phyloP scores from a whole-genome alignment of 2,113 vertebrate genomes.

The Ailuropoda melanoleuca region DNA sequence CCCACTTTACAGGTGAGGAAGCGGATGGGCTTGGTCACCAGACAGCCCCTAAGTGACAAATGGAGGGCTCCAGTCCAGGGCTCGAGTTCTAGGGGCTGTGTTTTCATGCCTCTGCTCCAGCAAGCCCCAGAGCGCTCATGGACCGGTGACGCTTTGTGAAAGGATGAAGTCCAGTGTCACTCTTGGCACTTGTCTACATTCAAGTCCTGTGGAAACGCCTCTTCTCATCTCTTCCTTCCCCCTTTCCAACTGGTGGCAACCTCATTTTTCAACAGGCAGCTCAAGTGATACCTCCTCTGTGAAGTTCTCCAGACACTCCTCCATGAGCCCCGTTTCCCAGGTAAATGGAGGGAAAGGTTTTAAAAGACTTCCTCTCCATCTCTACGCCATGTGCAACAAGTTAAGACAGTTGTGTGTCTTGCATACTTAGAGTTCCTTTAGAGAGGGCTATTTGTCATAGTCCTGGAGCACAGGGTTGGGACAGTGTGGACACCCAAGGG shows the following conservation, averaged over 20 bases:
- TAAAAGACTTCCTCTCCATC: fast-evolving
- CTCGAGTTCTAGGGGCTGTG: too few relatives aligned
- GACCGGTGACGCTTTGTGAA: neutral
- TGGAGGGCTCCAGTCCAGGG: neutral
- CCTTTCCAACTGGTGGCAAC: neutral
- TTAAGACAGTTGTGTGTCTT: fast-evolving
- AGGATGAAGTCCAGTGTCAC: neutral
- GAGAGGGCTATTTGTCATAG: fast-evolving
- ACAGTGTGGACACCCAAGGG: fast-evolving
- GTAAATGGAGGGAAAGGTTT: neutral
- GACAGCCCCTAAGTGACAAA: neutral
- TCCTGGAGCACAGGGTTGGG: fast-evolving
- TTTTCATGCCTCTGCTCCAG: neutral
- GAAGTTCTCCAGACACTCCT: neutral
- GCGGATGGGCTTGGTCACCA: neutral
- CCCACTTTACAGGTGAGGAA: neutral
- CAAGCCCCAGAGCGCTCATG: neutral
- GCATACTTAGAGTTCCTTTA: neutral
- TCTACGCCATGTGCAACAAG: neutral
- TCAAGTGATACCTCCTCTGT: neutral
- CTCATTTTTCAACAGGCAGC: neutral
- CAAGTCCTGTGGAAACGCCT: neutral
- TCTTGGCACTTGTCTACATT: neutral
- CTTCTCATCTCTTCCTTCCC: too few relatives aligned
- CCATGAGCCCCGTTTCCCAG: neutral